Evolutionary conservation across 2,888 invertebrate species (phyloP), one percentile per base, ranked within the genome.

Genomic region (Caenorhabditis afra): DNA sequence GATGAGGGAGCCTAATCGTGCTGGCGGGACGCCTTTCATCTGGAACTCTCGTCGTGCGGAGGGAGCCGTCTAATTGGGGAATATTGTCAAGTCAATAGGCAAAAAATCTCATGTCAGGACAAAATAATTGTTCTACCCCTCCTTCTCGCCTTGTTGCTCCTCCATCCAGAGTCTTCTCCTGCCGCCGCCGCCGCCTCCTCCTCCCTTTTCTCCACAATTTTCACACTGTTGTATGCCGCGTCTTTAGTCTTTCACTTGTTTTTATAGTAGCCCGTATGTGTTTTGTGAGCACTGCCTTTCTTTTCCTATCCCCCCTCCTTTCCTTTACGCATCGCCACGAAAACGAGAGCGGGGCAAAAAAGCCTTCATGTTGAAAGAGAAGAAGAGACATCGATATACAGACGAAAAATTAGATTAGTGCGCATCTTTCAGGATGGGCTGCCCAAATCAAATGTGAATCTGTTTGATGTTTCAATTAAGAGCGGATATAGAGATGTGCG

Each of bases 391-490:
- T 73, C 57, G 73, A 73, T 73, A 73, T 73, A 29, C 7, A 73
- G 64, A 73, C 64, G 10, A 57, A 64, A 57, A 64, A 73, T 73
- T 73, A 50, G 73, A 73, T 73, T 73, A 73, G 64, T 73, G 64
- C 50, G 64, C 73, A 73, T 73, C 64, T 73, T 64, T 73, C 44
- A 50, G 29, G 62, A 55, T 71, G 62, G 70, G 71, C 29, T 29
- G 29, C 47, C 41, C 73, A 73, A 73, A 73, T 73, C 73, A 73
- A 73, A 73, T 73, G 73, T 58, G 73, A 73, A 73, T 73, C 64
- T 58, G 73, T 73, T 73, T 73, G 73, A 73, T 73, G 73, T 73
- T 73, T 73, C 73, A 73, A 73, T 73, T 73, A 73, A 64, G 64
- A 55, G 44, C 20, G 11, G 41, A 39, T 41, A 47, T 53, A 45